Evolutionary conservation across 2,113 vertebrate species (phyloP).

Genomic region (Trogon melanurus): DNA sequence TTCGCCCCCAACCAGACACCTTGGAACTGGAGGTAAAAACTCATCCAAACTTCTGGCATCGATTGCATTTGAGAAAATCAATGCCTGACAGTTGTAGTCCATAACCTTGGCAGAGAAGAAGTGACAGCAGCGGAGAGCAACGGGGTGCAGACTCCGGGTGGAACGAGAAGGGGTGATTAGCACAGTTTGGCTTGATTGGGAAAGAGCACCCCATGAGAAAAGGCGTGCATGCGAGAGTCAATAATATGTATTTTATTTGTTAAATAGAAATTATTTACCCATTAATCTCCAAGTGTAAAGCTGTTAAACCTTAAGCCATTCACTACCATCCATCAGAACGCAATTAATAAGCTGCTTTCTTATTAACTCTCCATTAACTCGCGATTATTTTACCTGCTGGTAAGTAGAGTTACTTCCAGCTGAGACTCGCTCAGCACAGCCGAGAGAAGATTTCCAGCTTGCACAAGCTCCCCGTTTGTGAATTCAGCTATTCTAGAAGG

Average conservation of each 20-base stretch:
- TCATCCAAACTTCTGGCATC: neutral
- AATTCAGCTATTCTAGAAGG: fast-evolving
- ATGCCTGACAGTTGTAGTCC: neutral
- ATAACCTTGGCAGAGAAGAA: neutral
- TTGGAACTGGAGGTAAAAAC: neutral
- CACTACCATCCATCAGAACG: neutral
- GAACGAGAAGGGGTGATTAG: neutral
- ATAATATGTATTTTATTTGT: neutral
- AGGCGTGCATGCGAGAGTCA: neutral
- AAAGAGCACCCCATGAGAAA: neutral
- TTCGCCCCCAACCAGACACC: neutral
- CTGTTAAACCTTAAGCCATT: neutral
- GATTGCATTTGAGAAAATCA: conserved; percentile 13
- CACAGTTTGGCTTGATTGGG: neutral
- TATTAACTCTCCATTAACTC: conserved; percentile 8
- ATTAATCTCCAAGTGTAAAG: neutral
- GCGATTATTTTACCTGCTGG: neutral
- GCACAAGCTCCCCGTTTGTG: neutral
- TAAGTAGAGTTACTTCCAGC: neutral
- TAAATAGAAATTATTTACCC: conserved; percentile 9
- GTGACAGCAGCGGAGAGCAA: neutral
- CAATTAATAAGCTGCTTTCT: neutral
- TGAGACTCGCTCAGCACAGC: neutral
- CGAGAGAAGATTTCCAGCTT: neutral
- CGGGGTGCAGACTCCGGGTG: neutral